These are phyloP conservation scores for Psophia crepitans DNA, from an alignment of 2,113 vertebrate species.

Conservation along the genomic window DNA sequence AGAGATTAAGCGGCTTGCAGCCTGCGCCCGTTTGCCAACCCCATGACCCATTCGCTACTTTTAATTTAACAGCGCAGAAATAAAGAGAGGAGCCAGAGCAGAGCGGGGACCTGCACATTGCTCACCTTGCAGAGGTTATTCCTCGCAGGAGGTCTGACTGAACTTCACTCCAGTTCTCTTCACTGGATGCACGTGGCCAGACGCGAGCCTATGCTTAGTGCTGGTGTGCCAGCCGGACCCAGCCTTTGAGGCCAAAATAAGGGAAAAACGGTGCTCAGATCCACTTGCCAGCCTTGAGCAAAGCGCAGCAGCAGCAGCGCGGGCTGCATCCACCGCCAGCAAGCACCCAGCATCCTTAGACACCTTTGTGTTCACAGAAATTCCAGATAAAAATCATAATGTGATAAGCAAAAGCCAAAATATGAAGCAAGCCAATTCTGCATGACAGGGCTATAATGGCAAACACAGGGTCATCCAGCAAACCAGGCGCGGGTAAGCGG, in stretches of 20 bases:
- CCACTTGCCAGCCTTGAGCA: neutral
- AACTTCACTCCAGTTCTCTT: neutral
- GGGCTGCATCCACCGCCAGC: neutral
- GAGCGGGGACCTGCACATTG: neutral
- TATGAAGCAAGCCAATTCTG: neutral
- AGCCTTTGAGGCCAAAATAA: neutral
- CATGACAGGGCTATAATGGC: neutral
- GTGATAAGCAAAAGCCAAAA: neutral
- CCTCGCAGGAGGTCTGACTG: neutral
- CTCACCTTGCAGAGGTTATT: neutral
- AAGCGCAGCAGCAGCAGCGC: neutral
- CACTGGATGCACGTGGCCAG: neutral
- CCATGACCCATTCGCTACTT: neutral
- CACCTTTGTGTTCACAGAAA: neutral
- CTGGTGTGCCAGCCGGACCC: neutral
- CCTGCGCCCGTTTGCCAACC: neutral
- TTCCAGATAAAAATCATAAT: neutral
- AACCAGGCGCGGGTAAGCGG: neutral
- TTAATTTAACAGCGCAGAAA: neutral
- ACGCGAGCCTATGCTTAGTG: rapidly evolving
- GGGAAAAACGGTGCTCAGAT: rapidly evolving
- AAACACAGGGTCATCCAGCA: neutral
- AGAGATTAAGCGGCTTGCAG: neutral
- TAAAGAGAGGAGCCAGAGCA: neutral
- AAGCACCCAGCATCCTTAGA: neutral